Evolutionary conservation across 2,113 vertebrate species (phyloP), one percentile per base, ranked within the genome.

Genomic region (Cromileptes altivelis): DNA sequence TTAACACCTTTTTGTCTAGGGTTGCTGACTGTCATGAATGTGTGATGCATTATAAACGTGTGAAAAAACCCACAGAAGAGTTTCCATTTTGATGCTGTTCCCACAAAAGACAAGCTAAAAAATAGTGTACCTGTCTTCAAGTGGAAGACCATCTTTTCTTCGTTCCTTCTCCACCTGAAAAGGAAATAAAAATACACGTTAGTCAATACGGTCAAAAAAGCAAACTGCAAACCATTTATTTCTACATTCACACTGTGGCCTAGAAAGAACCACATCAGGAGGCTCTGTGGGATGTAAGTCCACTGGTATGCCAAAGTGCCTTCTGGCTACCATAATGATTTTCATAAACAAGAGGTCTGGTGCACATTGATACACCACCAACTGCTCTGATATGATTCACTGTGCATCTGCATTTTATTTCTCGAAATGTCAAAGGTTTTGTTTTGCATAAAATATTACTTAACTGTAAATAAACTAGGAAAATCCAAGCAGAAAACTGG

Each of bases 101-200:
- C 6, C 14, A 55, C 23, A 69, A 6, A 27, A 27, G 30, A 56
- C 40, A 23, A 50, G 37, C 6, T 5, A 64, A 61, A 15, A 49
- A 23, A 64, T 57, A 10, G 14, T 93, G 95, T 95, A 99, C 98
- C 97, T 97, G 89, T 97, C 97, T 75, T 99, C 96, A 79, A 96
- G 92, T 1, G 95, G 93, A 93, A 96, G 94, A 75, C 96, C 96
- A 40, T 97, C 97, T 88, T 96, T 89, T 86, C 95, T 95, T 74
- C 95, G 97, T 90, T 98, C 97, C 2, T 97, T 96, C 91, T 97
- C 97, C 90, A 96, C 94, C 98, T 99, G 86, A 91, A 91, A 85
- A 85, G 8, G 57, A 93, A 88, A 91, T 0, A 61, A 75, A 49
- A 61, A 25, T 11, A 42, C 6, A 70, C 1, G 17, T 82, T 10